Evolutionary conservation across 37 sponge, comb jelly and placozoan species (phyloP).

Genomic region (Spongilla lacustris): DNA sequence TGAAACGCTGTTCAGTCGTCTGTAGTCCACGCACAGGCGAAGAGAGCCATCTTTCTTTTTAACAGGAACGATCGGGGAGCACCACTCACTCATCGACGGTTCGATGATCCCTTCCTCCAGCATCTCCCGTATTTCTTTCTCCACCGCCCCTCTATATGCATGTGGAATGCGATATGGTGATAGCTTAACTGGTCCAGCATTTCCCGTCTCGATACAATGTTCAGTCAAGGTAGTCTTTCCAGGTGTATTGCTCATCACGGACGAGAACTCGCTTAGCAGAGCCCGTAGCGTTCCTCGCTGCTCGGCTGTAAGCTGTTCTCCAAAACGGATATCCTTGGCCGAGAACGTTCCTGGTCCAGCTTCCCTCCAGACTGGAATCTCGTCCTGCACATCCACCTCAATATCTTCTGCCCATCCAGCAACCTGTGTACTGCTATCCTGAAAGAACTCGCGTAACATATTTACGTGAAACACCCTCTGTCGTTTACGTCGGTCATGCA

Average conservation of each 20-base stretch:
- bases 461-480: too few species aligned
- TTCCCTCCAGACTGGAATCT: background rate
- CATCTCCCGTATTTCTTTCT: conserved; percentile 41
- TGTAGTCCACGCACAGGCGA: conserved; percentile 59
- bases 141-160: conserved; percentile 30
- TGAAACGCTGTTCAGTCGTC: conserved; percentile 41
- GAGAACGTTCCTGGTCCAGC: background rate
- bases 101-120: conserved; percentile 42
- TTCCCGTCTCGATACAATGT: conserved; percentile 18
- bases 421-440: too few species aligned
- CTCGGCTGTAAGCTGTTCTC: background rate
- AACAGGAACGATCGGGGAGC: conserved; percentile 42
- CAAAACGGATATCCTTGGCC: background rate
- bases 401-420: too few species aligned
- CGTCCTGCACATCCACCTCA: conserved; percentile 11
- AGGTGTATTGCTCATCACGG: conserved; percentile 4
- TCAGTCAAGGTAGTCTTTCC: conserved; percentile 16
- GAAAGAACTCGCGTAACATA: too few species aligned
- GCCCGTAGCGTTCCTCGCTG: background rate
- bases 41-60: conserved; percentile 44
- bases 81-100: conserved; percentile 46
- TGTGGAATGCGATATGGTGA: conserved; percentile 38
- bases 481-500: too few species aligned
- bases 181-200: conserved; percentile 16
- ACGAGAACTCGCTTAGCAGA: background rate